Evolutionary conservation across 1,140 invertebrate genomes (phyloP).

Genomic region (Spodoptera litura): DNA sequence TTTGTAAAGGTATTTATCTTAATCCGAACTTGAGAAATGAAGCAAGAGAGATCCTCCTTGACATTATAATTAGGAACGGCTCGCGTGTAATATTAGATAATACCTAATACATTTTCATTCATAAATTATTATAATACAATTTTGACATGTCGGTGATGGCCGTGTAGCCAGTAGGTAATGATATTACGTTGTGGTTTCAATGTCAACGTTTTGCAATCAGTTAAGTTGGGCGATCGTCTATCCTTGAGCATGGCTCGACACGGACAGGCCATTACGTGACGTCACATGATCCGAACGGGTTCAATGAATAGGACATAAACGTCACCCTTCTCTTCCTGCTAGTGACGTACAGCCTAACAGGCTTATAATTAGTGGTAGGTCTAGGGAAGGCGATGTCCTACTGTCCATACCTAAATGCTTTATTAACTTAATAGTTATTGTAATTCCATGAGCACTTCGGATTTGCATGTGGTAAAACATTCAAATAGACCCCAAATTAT

Average conservation of each 20-base stretch:
- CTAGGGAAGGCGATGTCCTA: no score
- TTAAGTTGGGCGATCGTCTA: slow-evolving; percentile 23
- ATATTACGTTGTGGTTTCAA: slow-evolving; percentile 20
- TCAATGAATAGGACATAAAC: slow-evolving; percentile 27
- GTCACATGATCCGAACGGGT: slow-evolving; percentile 11
- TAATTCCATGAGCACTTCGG: no score
- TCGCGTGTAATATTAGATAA: slow-evolving; percentile 12
- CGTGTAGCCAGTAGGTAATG: not conserved
- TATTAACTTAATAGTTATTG: no score
- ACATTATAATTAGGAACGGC: slow-evolving; percentile 9
- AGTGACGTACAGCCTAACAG: not conserved
- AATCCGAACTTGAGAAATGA: slow-evolving; percentile 6
- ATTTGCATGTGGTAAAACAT: no score
- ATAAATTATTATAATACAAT: slow-evolving; percentile 13
- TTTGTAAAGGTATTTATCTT: slow-evolving; percentile 17
- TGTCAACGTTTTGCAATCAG: slow-evolving; percentile 34
- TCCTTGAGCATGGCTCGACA: slow-evolving; percentile 17
- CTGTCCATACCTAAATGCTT: no score
- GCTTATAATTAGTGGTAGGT: not conserved
- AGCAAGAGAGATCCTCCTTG: slow-evolving; percentile 23
- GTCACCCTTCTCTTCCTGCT: slow-evolving; percentile 18
- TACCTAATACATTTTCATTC: slow-evolving; percentile 1
- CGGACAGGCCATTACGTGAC: slow-evolving; percentile 9
- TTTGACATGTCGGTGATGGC: slow-evolving; percentile 20
- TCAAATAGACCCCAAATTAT: no score